Base-by-base conservation (phyloP, 64 coral and sea anemone species). In the Montipora cactus region DNA sequence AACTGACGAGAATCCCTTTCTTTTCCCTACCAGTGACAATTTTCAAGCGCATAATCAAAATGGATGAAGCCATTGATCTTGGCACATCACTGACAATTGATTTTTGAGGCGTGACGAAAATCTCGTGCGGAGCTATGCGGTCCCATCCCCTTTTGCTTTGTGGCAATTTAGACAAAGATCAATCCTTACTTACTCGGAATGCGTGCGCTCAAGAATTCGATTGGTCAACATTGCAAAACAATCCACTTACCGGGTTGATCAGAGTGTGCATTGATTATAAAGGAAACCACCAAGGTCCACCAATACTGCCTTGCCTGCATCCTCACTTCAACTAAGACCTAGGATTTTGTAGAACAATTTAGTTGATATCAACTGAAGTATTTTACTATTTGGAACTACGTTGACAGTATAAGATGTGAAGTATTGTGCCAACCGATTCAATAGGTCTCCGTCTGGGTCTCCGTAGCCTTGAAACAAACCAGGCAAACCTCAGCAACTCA, bases 51-150 rank as follows among this genome's bases (percentile, higher is more conserved):
- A 85, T 85, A 37, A 85, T 23, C 53, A n/a, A 12, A 85, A 85
- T 85, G 82, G 72, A 85, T 85, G 49, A 46, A 85, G 61, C 44
- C 82, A 85, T 71, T 85, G 64, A 85, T 85, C 82, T 85, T 85
- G 82, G n/a, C 82, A 85, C 47, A 85, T 85, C 70, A 71, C 82
- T 66, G 44, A n/a, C 49, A 85, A 85, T 85, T 85, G 82, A 85
- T 85, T 85, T 85, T 85, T 49, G 66, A 71, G 70, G 82, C 82
- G 82, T 85, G 82, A 85, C 82, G 82, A 71, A n/a, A 62, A 70
- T 71, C 82, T 85, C 82, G 66, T 49, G 70, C 82, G 49, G n/a
- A 53, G 59, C 53, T 81, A 49, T 49, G 44, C 45, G 47, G 16
- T 49, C 44, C 66, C 3, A 49, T 18, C 46, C 82, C 15, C 5